phyloP scores from a whole-genome alignment of 2,113 vertebrate species.

The Sebastes schlegelii region DNA sequence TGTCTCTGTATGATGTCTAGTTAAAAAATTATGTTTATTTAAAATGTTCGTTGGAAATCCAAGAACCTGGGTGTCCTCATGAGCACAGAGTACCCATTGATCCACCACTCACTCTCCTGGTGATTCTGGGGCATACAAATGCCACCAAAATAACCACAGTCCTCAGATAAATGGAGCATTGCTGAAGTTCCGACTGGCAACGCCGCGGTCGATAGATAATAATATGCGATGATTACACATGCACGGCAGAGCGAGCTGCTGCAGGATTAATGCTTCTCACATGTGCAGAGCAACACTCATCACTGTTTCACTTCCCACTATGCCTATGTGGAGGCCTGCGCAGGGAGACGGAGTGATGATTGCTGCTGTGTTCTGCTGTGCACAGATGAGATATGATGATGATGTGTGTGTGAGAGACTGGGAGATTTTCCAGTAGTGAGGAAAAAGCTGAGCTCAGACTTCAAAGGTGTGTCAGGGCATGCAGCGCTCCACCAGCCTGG shows the following conservation, averaged over 20 bases:
- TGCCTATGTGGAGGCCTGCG: constrained; percentile 22
- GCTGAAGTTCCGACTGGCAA: constrained; percentile 30
- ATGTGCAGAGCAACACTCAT: constrained; percentile 38
- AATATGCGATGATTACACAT: constrained; percentile 56
- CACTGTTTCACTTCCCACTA: constrained; percentile 28
- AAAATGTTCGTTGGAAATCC: too few relatives aligned
- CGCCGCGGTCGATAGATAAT: constrained; percentile 40
- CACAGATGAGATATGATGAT: constrained; percentile 41
- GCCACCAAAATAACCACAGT: background rate
- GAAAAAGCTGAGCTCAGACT: constrained; percentile 69
- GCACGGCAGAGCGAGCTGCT: constrained; percentile 41
- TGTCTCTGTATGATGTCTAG: too few relatives aligned
- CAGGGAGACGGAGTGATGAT: constrained; percentile 46
- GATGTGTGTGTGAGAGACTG: constrained; percentile 42
- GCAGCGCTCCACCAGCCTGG: constrained; percentile 46
- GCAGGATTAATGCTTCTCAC: constrained; percentile 59
- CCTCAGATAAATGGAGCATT: background rate
- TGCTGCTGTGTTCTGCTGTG: constrained; percentile 25
- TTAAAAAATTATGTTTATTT: too few relatives aligned
- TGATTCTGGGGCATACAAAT: background rate
- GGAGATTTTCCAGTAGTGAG: constrained; percentile 61
- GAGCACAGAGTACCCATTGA: background rate
- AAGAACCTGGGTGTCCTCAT: background rate
- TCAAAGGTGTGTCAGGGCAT: constrained; percentile 75
- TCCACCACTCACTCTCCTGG: background rate